Conservation (phyloP, 2,113 vertebrate species). For the Centropus unirufus region DNA sequence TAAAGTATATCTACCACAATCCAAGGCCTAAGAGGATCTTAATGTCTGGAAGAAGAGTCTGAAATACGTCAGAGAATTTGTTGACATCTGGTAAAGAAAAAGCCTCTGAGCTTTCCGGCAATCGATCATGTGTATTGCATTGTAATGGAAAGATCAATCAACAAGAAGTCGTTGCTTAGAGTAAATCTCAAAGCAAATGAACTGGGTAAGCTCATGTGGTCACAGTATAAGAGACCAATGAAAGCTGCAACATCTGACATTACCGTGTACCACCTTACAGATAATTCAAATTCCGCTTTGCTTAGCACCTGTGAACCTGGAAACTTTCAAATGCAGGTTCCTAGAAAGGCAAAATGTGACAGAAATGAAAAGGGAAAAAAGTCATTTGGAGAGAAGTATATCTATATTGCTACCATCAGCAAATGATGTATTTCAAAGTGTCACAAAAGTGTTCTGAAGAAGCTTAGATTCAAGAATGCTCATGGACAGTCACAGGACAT, state of each 20-base stretch:
- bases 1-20: not conserved
- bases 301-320: not conserved
- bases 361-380: not conserved
- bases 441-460: not conserved
- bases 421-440: not conserved
- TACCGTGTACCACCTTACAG: not conserved
- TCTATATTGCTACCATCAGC: not conserved
- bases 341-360: not conserved
- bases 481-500: not conserved
- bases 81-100: not conserved
- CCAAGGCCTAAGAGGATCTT: not conserved
- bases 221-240: not conserved
- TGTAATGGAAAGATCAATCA: not conserved
- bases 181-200: not conserved
- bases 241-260: not conserved
- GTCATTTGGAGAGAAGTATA: not conserved
- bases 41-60: not conserved
- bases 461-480: not conserved
- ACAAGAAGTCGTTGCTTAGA: not conserved
- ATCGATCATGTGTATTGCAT: rapidly evolving
- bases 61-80: not conserved
- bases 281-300: not conserved
- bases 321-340: not conserved
- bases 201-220: rapidly evolving
- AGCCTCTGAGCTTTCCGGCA: not conserved